A percentile compares a stretch with the other conserved stretches of the same genome.
Evolutionary conservation across 2,888 invertebrate species (phyloP).

Genomic region (Chloromyia formosa): DNA sequence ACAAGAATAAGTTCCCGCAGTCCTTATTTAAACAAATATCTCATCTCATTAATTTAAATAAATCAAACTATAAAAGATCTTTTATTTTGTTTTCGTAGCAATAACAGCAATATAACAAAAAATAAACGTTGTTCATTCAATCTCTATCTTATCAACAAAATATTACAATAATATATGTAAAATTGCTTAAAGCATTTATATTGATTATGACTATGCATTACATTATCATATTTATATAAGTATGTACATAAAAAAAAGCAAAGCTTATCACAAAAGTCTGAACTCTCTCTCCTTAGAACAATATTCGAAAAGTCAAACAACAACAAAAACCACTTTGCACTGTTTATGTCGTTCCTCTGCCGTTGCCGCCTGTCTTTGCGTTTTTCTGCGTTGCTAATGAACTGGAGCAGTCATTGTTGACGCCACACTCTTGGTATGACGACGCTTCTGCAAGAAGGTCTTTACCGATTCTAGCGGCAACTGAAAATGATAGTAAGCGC

Average conservation of each 20-base stretch:
- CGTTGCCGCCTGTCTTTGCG: background rate
- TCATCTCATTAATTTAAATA: background rate
- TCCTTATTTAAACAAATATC: too few relatives aligned
- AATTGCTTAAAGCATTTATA: constrained; percentile 19
- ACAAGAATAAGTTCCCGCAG: too few relatives aligned
- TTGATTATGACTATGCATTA: constrained; percentile 24
- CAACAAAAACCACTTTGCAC: constrained; percentile 6
- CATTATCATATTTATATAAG: constrained; percentile 9
- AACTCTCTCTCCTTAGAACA: constrained; percentile 38
- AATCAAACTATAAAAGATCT: background rate
- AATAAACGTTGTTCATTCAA: background rate
- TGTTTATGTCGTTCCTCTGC: background rate
- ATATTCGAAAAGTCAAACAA: constrained; percentile 24
- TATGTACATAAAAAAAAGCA: constrained; percentile 15
- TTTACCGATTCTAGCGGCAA: constrained; percentile 72
- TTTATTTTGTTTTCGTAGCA: constrained; percentile 14
- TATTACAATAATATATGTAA: constrained; percentile 28
- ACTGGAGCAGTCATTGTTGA: constrained; percentile 51
- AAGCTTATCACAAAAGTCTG: constrained; percentile 41
- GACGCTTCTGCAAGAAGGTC: constrained; percentile 66
- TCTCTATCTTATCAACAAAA: constrained; percentile 5
- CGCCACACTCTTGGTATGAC: constrained; percentile 49
- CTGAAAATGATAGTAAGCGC: constrained; percentile 85
- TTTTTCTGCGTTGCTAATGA: constrained; percentile 40
- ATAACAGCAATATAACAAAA: constrained; percentile 12